phyloP scores from a whole-genome alignment of 2,888 invertebrate genomes.

The Apodemia duryi region DNA sequence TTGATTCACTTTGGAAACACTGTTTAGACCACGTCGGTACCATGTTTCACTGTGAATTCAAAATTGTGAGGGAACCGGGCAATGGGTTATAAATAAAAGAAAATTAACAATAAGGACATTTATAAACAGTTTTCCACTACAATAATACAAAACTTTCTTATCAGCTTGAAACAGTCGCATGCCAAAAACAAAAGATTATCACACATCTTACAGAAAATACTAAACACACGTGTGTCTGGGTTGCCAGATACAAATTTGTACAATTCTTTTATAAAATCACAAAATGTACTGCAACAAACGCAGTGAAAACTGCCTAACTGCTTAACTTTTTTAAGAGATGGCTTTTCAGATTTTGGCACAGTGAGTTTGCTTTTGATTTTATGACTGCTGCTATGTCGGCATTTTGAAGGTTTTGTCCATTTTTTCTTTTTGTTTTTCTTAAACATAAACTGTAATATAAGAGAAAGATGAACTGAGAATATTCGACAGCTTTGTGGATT shows the following conservation, averaged over 20 bases:
- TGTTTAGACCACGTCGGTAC: no score
- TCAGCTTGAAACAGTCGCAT: not conserved
- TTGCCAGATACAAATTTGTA: conserved; percentile 4
- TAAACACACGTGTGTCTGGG: not conserved
- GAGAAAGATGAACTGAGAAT: not conserved
- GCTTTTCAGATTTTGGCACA: not conserved
- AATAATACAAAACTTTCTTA: not conserved
- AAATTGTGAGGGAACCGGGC: no score
- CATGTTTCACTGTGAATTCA: no score
- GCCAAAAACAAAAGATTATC: not conserved
- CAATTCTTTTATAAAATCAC: conserved; percentile 1
- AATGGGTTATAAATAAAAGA: no score
- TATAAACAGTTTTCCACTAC: not conserved
- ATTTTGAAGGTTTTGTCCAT: not conserved
- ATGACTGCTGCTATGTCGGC: not conserved
- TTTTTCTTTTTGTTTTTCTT: conserved; percentile 1
- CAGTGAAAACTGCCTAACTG: not conserved
- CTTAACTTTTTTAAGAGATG: not conserved
- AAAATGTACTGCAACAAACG: not conserved
- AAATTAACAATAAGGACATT: not conserved
- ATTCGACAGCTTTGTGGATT: no score
- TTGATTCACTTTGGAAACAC: no score
- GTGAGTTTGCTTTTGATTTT: not conserved
- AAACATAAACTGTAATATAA: not conserved
- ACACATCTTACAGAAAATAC: not conserved